Evolutionary conservation across 2,888 invertebrate genomes (phyloP), one percentile per base, ranked within the genome.

Genomic region (Limenitis camilla): DNA sequence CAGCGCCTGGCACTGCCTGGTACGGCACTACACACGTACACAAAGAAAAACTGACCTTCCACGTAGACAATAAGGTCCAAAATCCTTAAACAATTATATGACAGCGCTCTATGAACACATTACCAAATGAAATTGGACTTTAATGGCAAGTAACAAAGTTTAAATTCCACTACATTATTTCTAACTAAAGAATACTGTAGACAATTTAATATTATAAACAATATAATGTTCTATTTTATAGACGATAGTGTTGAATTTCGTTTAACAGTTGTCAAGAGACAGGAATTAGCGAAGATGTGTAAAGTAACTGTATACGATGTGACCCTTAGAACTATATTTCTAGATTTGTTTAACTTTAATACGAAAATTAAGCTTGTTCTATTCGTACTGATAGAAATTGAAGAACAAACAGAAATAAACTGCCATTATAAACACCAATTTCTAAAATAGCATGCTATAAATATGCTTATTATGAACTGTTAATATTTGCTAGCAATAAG

Each of bases 1-100:
- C 78, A 74, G 70, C 67, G 78, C 76, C 80, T 76, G 83, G 81
- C 71, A 83, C 83, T 59, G 72, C 61, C 66, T 78, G 82, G 81
- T 76, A 83, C 83, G 70, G 65, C 58, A 58, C 48, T 19, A 35
- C 32, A 40, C 54, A 46, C 33, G 44, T 49, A 46, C 48, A 30
- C 32, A 46, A 41, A 5, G 5, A 6, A 70, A 68, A 69, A 53
- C 49, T 53, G 47, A 68, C 67, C 61, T 57, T 74, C 71, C 43
- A 1, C 0, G 1, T 5, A 29, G 8, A 1, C 9, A 4, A 59
- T 63, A 71, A 61, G 61, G 66, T 60, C 35, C 42, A 61, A 63
- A 67, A 59, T 68, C 48, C 48, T 36, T 55, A 54, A 59, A 50
- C 33, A 43, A n/a, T 6, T 33, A n/a, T 33, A 33, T 29, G 54